Conservation (phyloP, 2,888 invertebrate genomes). For the Aethes cnicana region DNA sequence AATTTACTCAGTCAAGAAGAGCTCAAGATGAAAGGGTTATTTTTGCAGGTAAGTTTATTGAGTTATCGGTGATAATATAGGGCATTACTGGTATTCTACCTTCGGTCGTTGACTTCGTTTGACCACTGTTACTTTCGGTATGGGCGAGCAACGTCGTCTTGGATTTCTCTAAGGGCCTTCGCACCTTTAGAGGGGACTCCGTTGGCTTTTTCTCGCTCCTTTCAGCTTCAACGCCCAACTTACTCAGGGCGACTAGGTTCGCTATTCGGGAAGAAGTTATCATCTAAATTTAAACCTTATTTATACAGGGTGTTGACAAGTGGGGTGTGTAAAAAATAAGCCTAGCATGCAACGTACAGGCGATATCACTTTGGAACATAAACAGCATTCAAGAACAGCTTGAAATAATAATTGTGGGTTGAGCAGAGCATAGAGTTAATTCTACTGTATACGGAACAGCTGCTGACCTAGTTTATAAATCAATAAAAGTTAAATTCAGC, state of each 20-base stretch:
- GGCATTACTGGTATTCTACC: constrained; percentile 55
- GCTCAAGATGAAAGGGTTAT: no score
- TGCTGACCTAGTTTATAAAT: constrained; percentile 1
- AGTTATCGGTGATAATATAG: constrained; percentile 21
- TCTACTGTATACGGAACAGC: constrained; percentile 13
- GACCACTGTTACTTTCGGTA: constrained; percentile 76
- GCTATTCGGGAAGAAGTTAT: constrained; percentile 56
- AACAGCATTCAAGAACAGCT: constrained; percentile 34
- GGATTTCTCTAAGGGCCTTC: constrained; percentile 75
- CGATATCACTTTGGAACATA: constrained; percentile 44
- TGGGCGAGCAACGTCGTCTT: constrained; percentile 78
- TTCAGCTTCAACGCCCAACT: constrained; percentile 77
- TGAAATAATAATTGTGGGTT: constrained; percentile 17
- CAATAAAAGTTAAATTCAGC: neutral
- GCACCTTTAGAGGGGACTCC: constrained; percentile 71
- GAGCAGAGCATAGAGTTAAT: constrained; percentile 10
- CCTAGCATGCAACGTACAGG: constrained; percentile 72
- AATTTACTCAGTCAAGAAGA: no score
- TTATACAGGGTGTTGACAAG: constrained; percentile 24
- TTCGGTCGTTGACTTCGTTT: constrained; percentile 72
- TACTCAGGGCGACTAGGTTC: constrained; percentile 80
- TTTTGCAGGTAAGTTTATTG: no score
- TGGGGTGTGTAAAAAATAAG: constrained; percentile 51
- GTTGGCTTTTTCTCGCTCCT: constrained; percentile 70
- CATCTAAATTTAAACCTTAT: constrained; percentile 46